Percentiles rank a stretch among this genome's conserved stretches.
Conservation (phyloP, 2,797 vertebrate genomes). For the Oryzias dopingdopingensis region DNA sequence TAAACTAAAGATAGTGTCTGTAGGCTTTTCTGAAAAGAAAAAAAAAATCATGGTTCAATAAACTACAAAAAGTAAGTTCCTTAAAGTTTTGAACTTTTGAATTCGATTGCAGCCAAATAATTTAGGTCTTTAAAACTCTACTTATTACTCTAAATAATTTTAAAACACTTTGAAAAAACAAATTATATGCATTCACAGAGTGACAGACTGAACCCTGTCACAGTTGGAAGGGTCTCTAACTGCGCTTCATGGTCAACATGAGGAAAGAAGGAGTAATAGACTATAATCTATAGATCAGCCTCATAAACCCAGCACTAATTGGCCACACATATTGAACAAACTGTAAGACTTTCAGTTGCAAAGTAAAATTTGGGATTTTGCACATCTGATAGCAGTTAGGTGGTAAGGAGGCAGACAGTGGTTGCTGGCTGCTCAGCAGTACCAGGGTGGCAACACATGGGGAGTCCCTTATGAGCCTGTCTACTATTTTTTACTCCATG, state of each 20-base stretch:
- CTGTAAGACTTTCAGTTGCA: slow-evolving; percentile 50
- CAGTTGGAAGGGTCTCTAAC: slow-evolving; percentile 51
- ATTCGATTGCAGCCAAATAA: slow-evolving; percentile 50
- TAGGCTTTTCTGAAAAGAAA: no score
- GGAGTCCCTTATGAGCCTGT: slow-evolving; percentile 60
- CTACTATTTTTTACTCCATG: slow-evolving; percentile 50
- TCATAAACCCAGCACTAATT: slow-evolving; percentile 78
- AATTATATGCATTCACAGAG: slow-evolving; percentile 43
- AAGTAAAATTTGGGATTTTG: slow-evolving; percentile 62
- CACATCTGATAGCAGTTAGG: slow-evolving; percentile 70
- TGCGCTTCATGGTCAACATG: slow-evolving; percentile 74
- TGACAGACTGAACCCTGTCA: no score
- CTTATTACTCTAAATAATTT: slow-evolving; percentile 49
- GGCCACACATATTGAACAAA: slow-evolving; percentile 78
- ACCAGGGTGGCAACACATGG: slow-evolving; percentile 63
- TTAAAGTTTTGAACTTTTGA: slow-evolving; percentile 35
- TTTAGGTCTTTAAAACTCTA: slow-evolving; percentile 42
- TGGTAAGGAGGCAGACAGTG: slow-evolving; percentile 59
- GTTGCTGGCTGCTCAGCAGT: slow-evolving; percentile 51
- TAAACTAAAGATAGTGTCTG: no score
- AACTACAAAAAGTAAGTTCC: no score
- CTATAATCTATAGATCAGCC: slow-evolving; percentile 76
- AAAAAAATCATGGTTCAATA: no score
- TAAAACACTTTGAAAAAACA: slow-evolving; percentile 49
- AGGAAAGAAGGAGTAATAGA: slow-evolving; percentile 72